A percentile compares a stretch with the other conserved stretches of the same genome.
Evolutionary conservation across 1,140 invertebrate genomes (phyloP).

Genomic region (Adelges cooleyi): DNA sequence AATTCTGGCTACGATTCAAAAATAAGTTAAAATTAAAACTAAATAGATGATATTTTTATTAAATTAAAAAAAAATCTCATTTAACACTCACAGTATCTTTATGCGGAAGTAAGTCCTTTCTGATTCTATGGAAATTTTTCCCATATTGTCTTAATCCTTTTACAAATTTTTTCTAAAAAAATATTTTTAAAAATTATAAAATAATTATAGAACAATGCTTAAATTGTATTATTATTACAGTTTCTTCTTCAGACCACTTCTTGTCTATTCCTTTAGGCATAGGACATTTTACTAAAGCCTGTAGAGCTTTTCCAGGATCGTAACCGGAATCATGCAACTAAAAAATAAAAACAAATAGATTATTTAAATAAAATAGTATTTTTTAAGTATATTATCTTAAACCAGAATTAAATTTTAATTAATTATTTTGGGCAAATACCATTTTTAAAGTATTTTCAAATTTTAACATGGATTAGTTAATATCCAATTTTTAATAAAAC

Average conservation of each 20-base stretch:
- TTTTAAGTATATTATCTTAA: too few species aligned
- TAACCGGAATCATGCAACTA: slow-evolving; percentile 86
- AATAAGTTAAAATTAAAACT: not conserved
- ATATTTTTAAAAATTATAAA: slow-evolving; percentile 29
- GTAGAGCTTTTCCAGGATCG: slow-evolving; percentile 86
- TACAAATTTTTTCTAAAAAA: slow-evolving; percentile 77
- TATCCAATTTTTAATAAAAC: too few species aligned
- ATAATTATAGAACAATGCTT: not conserved
- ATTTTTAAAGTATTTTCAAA: too few species aligned
- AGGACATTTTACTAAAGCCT: slow-evolving; percentile 92
- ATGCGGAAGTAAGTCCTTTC: slow-evolving; percentile 88
- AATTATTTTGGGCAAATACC: too few species aligned
- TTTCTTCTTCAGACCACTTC: slow-evolving; percentile 96
- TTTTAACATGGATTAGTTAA: too few species aligned
- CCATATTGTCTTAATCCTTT: slow-evolving; percentile 96
- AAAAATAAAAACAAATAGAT: slow-evolving; percentile 32
- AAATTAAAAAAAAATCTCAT: not conserved
- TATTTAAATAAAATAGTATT: not conserved
- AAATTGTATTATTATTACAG: slow-evolving; percentile 45
- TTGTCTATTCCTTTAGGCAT: slow-evolving; percentile 93
- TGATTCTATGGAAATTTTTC: slow-evolving; percentile 98
- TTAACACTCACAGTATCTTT: slow-evolving; percentile 72
- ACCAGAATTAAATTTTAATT: too few species aligned
- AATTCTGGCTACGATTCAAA: slow-evolving; percentile 63
- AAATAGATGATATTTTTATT: not conserved